A percentile compares a stretch with the other conserved stretches of the same genome.
These are phyloP conservation scores for Apteryx mantelli DNA, from an alignment of 2,113 vertebrate genomes.

Conservation along the genomic window DNA sequence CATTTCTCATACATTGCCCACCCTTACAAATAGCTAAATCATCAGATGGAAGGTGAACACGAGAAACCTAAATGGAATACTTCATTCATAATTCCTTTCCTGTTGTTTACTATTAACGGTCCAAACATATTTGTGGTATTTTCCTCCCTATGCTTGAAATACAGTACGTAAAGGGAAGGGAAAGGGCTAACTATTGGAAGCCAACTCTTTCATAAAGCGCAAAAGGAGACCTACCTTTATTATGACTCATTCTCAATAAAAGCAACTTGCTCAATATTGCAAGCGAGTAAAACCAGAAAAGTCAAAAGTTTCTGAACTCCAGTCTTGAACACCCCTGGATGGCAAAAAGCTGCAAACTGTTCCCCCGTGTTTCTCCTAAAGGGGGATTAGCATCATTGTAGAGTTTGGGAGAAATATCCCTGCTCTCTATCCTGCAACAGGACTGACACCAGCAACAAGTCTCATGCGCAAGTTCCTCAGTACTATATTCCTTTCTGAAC, in stretches of 20 bases:
- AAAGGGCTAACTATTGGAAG: neutral
- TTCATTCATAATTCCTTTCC: rapidly evolving
- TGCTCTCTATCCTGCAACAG: neutral
- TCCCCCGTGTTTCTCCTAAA: neutral
- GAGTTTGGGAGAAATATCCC: neutral
- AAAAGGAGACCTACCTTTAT: neutral
- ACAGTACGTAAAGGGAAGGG: neutral
- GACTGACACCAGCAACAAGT: neutral
- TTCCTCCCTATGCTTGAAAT: neutral
- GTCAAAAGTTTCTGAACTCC: neutral
- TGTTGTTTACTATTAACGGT: neutral
- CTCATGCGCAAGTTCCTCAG: rapidly evolving
- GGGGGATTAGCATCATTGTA: rapidly evolving
- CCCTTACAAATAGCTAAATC: neutral
- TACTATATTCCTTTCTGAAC: neutral
- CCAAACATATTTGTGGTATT: neutral
- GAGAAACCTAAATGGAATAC: neutral
- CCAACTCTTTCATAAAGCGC: neutral
- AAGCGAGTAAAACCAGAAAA: neutral
- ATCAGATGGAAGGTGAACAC: neutral
- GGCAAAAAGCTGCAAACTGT: rapidly evolving
- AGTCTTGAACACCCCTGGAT: neutral
- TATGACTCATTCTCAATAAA: neutral
- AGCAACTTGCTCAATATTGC: neutral
- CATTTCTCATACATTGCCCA: neutral